phyloP scores from a whole-genome alignment of 30 jellyfish, hydroid and myxozoan genomes.

The Rhopilema esculentum region DNA sequence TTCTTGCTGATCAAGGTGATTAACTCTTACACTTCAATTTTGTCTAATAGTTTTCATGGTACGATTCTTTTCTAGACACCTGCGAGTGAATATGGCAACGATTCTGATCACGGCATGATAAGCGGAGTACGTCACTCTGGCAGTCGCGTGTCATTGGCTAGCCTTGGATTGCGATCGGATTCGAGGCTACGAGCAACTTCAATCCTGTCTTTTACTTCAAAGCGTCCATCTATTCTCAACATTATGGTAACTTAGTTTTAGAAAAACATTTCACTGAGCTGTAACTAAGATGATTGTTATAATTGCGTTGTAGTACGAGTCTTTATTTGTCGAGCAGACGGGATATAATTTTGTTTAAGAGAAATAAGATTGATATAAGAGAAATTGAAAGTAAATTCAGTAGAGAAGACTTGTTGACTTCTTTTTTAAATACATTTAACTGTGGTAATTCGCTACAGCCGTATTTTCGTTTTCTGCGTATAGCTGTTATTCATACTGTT shows the following conservation, averaged over 20 bases:
- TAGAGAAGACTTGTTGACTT: too few species aligned
- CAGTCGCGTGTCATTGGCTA: slow-evolving; percentile 64
- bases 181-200: slow-evolving; percentile 49
- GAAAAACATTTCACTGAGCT: not conserved
- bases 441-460: too few species aligned
- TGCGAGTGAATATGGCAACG: slow-evolving; percentile 77
- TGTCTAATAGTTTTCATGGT: not conserved
- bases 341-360: too few species aligned
- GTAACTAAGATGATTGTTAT: not conserved
- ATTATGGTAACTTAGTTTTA: slow-evolving; percentile 21
- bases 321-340: too few species aligned
- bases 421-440: too few species aligned
- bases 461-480: too few species aligned
- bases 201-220: slow-evolving; percentile 32
- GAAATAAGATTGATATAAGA: too few species aligned
- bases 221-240: slow-evolving; percentile 46
- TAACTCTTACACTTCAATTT: not conserved
- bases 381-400: too few species aligned
- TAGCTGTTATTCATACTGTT: too few species aligned
- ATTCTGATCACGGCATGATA: slow-evolving; percentile 53
- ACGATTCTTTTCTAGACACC: slow-evolving; percentile 32
- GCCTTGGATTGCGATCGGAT: slow-evolving; percentile 65
- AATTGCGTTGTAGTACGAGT: too few species aligned
- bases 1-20: too few species aligned
- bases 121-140: slow-evolving; percentile 40